A percentile compares a stretch with the other conserved stretches of the same genome.
Evolutionary conservation across 2,888 invertebrate species (phyloP).

Genomic region (Fissipunctia ypsillon): DNA sequence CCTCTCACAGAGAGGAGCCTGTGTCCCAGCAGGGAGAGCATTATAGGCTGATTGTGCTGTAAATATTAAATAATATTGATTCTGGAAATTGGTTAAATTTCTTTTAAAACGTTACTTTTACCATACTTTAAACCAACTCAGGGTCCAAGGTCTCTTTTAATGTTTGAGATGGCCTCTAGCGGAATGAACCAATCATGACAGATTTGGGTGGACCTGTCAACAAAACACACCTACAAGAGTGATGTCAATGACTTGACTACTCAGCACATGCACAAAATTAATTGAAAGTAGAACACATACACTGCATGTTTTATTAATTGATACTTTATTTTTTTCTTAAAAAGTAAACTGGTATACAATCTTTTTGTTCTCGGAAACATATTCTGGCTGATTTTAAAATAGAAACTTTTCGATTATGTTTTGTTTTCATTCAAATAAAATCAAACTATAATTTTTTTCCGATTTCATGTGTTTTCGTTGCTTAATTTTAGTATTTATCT

Average conservation of each 20-base stretch:
- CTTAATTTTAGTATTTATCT: no score
- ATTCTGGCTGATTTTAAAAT: no score
- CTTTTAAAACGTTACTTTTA: not conserved
- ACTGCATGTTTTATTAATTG: no score
- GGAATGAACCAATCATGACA: not conserved
- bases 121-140: no score
- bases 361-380: no score
- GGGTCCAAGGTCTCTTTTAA: not conserved
- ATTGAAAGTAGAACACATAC: conserved; percentile 17
- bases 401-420: no score
- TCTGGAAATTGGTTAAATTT: not conserved
- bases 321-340: no score
- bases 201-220: not conserved
- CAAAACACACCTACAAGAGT: not conserved
- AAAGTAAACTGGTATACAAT: no score
- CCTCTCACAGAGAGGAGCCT: not conserved
- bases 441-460: no score
- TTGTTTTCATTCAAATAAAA: no score
- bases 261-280: not conserved
- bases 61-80: not conserved
- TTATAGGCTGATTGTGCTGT: not conserved
- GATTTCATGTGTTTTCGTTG: no score
- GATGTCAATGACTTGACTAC: not conserved
- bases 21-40: no score
- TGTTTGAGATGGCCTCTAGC: not conserved